Conservation (phyloP, 2,888 invertebrate species). For the Phyllotreta striolata region DNA sequence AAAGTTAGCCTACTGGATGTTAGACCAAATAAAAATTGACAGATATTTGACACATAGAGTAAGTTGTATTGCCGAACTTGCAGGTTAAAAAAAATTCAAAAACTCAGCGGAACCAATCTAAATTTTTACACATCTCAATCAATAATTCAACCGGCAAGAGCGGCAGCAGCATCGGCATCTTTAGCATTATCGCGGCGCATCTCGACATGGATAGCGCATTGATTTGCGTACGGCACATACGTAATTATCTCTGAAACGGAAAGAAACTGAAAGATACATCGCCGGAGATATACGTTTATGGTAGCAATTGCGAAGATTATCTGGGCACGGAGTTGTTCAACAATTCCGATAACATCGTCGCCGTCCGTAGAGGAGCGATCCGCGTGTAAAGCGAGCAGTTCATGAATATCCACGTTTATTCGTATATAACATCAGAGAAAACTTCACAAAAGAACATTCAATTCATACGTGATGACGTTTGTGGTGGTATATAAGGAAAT, state of each 20-base stretch:
- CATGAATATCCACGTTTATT: too few species aligned
- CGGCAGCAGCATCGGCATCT: constrained; percentile 6
- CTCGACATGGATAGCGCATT: constrained; percentile 22
- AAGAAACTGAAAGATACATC: constrained; percentile 33
- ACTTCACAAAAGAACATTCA: too few species aligned
- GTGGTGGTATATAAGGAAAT: too few species aligned
- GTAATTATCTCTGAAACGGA: constrained; percentile 29
- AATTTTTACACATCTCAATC: background rate
- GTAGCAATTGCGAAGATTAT: constrained; percentile 40
- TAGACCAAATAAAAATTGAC: too few species aligned
- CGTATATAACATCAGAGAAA: too few species aligned
- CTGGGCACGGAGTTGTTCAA: constrained; percentile 41
- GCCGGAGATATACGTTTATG: constrained; percentile 43
- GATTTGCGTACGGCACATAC: constrained; percentile 30
- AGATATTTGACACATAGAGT: too few species aligned
- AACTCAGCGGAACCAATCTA: background rate
- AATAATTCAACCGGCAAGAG: constrained; percentile 2
- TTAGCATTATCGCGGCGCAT: constrained; percentile 11
- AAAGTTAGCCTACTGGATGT: too few species aligned
- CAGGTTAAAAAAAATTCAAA: too few species aligned
- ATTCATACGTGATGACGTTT: too few species aligned
- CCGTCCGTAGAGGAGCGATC: constrained; percentile 20
- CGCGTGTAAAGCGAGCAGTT: constrained; percentile 30
- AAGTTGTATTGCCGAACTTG: too few species aligned
- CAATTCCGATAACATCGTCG: constrained; percentile 41